Conservation (phyloP, 2,888 invertebrate species). For the Augiades crinisus region DNA sequence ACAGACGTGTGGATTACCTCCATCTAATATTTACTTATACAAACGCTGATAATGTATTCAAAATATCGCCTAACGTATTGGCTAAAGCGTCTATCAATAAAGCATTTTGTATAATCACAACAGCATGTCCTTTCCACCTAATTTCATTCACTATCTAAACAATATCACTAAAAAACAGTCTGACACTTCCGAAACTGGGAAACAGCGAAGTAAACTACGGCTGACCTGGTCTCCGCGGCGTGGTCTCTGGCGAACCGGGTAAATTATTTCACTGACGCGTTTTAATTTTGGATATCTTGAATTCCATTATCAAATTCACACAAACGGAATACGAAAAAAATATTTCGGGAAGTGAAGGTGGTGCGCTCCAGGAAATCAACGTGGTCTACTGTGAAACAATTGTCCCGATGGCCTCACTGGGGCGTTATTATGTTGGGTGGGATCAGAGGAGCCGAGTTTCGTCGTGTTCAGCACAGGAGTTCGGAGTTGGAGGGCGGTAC, state of each 20-base stretch:
- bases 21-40: conserved; percentile 45
- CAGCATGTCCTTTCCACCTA: conserved; percentile 65
- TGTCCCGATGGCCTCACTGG: conserved; percentile 60
- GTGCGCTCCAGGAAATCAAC: conserved; percentile 4
- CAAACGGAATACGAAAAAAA: conserved; percentile 16
- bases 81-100: conserved; percentile 77
- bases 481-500: conserved; percentile 81
- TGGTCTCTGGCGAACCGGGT: conserved; percentile 57
- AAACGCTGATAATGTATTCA: conserved; percentile 67
- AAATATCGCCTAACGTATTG: conserved; percentile 71
- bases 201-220: conserved; percentile 78
- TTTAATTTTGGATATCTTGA: conserved; percentile 27
- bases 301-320: conserved; percentile 11
- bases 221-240: conserved; percentile 68
- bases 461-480: conserved; percentile 81
- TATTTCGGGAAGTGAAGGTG: conserved; percentile 7
- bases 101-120: conserved; percentile 79
- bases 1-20: conserved; percentile 46
- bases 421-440: conserved; percentile 56
- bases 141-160: conserved; percentile 73
- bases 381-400: conserved; percentile 52
- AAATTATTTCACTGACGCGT: conserved; percentile 57
- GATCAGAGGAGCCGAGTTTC: conserved; percentile 78
- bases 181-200: conserved; percentile 77
- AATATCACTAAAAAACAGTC: conserved; percentile 75